Evolutionary conservation across 2,888 invertebrate genomes (phyloP), one percentile per base, ranked within the genome.

Genomic region (Alitta virens): DNA sequence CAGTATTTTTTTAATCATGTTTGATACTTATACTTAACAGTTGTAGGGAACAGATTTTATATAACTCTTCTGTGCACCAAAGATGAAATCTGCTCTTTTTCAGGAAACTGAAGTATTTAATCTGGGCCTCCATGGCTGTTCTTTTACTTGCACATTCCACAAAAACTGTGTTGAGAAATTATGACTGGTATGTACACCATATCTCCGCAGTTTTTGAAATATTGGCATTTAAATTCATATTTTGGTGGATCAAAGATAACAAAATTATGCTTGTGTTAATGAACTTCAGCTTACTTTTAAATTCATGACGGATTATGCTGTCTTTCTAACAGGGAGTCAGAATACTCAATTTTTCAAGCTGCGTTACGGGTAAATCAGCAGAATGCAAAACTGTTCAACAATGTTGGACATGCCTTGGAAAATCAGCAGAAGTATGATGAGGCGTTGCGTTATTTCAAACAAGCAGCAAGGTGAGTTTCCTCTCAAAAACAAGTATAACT

Each of bases 331-430:
- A 79, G 78, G 78, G 69, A 70, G 51, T 77, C 77, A 26, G 96
- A 97, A 83, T 94, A 95, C 80, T 88, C 91, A 24, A 89, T 97
- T 76, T 97, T 96, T 84, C 92, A 91, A 86, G 91, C 95, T 2
- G 96, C 95, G 16, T 84, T 97, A 59, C 85, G 85, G 76, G 89
- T 94, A 53, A 95, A 80, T 63, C 89, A 90, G 71, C 87, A 89
- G 69, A 97, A 97, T 84, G 97, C 97, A 25, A 97, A 97, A 82
- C 85, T 97, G 25, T 97, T 92, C 84, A 97, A 97, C 84, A 97
- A 97, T 83, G 95, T 97, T 1, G 97, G 96, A 0, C 96, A 97
- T 83, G 94, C 95, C 0, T 84, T 97, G 71, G 96, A 97, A 85
- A 90, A 87, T 67, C 87, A 88, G 74, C 87, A 86, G 1, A 82